A percentile compares a stretch with the other conserved stretches of the same genome.
These are phyloP conservation scores for Cryptophagus acutangulus DNA, from an alignment of 2,888 invertebrate genomes.

Conservation along the genomic window DNA sequence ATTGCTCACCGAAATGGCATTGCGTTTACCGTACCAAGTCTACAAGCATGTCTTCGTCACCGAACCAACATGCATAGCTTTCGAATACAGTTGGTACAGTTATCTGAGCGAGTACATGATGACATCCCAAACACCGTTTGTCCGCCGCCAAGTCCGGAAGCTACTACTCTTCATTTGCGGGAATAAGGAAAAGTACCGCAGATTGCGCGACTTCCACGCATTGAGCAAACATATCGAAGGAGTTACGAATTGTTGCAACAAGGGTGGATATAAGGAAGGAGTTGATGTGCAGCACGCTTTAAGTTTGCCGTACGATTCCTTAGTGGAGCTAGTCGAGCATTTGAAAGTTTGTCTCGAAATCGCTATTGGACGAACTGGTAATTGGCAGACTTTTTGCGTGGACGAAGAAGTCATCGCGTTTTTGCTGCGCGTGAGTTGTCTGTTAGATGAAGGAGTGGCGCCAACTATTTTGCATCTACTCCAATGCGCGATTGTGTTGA, in stretches of 20 bases:
- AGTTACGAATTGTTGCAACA: constrained; percentile 53
- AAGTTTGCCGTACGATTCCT: constrained; percentile 75
- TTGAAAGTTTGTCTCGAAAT: constrained; percentile 92
- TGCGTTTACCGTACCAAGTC: constrained; percentile 90
- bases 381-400: constrained; percentile 90
- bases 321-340: constrained; percentile 93
- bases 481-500: constrained; percentile 79
- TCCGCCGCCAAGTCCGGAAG: constrained; percentile 86
- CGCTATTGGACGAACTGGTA: constrained; percentile 82
- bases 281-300: constrained; percentile 49
- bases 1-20: constrained; percentile 90
- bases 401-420: constrained; percentile 71
- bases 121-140: constrained; percentile 85
- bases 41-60: constrained; percentile 64
- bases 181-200: constrained; percentile 92
- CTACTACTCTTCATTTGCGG: constrained; percentile 88
- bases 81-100: constrained; percentile 68
- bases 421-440: constrained; percentile 77
- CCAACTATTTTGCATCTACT: constrained; percentile 85
- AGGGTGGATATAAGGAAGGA: constrained; percentile 51
- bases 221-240: constrained; percentile 80
- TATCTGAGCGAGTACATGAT: constrained; percentile 76
- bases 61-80: constrained; percentile 49
- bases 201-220: constrained; percentile 88
- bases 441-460: constrained; percentile 85